Evolutionary conservation across 1,140 invertebrate genomes (phyloP), one percentile per base, ranked within the genome.

Genomic region (Euura lappo): DNA sequence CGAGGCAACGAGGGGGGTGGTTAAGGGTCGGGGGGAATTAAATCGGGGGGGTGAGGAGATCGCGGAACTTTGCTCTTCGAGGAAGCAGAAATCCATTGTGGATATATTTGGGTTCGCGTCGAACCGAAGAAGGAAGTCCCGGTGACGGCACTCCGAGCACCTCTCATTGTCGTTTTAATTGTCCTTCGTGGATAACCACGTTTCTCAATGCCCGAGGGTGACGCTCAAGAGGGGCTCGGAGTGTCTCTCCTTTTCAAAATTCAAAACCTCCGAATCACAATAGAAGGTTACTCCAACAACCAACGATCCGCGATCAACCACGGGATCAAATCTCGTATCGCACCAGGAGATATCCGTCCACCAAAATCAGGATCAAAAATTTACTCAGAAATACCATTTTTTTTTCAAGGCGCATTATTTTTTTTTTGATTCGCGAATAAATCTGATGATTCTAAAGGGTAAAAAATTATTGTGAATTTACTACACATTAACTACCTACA

Each of bases 241-340:
- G 51, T 60, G 51, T 60, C 51, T 60, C 51, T 60, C 51, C 51
- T 60, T 60, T 60, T 60, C 51, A 60, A 60, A 60, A 60, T n/a
- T 60, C 51, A 3, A 60, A 28, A 28, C 28, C 28, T n/a, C 51
- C 8, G 51, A 60, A n/a, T 6, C 51, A 6, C 3, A n/a, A 60
- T 60, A 60, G 51, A 60, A 11, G 8, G 51, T 28, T 28, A 28
- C 28, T 28, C 28, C 4, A 60, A 60, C 13, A 60, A 11, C 10
- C 13, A 60, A 60, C 51, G 51, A 60, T 11, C 51, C 13, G 51
- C 51, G 3, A 28, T 28, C 28, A 28, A 28, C 28, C 28, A 28
- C 28, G 28, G 28, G 28, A 28, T 28, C 28, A 28, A 28, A 28
- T 28, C 28, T 28, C 28, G 28, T 28, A 28, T 28, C 28, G 28